Conservation (phyloP, 2,797 vertebrate genomes). For the Malacoraja senta region DNA sequence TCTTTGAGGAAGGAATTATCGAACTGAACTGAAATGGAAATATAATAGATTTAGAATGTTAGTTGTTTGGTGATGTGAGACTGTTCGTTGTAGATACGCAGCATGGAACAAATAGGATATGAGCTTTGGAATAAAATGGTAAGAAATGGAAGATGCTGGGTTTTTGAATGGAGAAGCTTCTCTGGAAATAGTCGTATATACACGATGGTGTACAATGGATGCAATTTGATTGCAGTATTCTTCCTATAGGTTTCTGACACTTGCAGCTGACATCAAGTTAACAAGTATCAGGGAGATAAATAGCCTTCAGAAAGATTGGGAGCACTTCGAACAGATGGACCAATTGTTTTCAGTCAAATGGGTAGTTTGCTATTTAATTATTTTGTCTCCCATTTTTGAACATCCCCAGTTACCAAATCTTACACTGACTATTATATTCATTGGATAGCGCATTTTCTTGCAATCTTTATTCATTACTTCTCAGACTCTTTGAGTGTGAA, state of each 20-base stretch:
- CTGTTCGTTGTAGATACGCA: background rate
- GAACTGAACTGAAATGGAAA: background rate
- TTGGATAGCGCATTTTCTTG: background rate
- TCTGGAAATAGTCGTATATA: background rate
- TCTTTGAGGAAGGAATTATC: slow-evolving; percentile 16
- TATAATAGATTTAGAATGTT: slow-evolving; percentile 5
- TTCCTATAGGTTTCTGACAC: background rate
- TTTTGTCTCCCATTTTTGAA: background rate
- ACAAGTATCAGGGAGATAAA: background rate
- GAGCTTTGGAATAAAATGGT: background rate
- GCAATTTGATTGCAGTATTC: background rate
- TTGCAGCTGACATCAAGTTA: background rate
- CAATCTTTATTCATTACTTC: background rate
- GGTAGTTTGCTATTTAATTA: background rate
- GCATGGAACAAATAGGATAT: background rate
- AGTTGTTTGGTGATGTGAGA: background rate
- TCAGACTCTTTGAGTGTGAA: background rate
- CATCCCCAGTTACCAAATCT: background rate
- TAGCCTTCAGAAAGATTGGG: background rate
- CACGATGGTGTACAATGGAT: background rate
- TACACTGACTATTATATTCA: background rate
- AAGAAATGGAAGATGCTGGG: background rate
- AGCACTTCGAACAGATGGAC: background rate
- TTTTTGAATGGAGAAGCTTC: background rate
- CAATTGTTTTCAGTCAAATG: background rate